Conservation (phyloP, 2,113 vertebrate genomes). For the Cynocephalus volans region DNA sequence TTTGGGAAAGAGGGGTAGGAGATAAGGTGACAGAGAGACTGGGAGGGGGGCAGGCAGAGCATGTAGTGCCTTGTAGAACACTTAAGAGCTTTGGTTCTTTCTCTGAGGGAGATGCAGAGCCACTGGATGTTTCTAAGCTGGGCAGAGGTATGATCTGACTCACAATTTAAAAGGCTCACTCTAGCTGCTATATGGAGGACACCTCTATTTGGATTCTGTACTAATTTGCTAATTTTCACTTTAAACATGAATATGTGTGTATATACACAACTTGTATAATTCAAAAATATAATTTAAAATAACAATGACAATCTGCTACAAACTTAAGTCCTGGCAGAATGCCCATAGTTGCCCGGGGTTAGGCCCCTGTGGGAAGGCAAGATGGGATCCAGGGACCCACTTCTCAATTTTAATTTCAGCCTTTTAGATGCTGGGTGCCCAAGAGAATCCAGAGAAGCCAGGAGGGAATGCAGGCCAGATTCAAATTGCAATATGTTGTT, state of each 20-base stretch:
- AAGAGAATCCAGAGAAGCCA: not conserved
- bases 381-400: not conserved
- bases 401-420: slow-evolving; percentile 5
- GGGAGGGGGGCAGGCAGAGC: not conserved
- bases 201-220: not conserved
- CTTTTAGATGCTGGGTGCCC: not conserved
- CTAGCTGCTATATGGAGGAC: not conserved
- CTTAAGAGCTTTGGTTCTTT: not conserved
- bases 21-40: not conserved
- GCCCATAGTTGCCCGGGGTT: not conserved
- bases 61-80: fast-evolving
- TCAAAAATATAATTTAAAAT: not conserved
- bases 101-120: not conserved
- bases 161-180: not conserved
- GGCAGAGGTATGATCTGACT: not conserved
- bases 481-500: not conserved
- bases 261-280: not conserved
- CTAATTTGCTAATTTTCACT: slow-evolving; percentile 23
- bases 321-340: slow-evolving; percentile 28
- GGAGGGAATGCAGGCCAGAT: not conserved
- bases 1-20: not conserved
- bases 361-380: not conserved
- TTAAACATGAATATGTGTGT: slow-evolving; percentile 1
- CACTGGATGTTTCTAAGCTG: not conserved
- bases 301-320: not conserved